Percentiles rank a stretch among this genome's conserved stretches.
phyloP scores from a whole-genome alignment of 1,140 invertebrate species.

The Rhyacophila brunnea region DNA sequence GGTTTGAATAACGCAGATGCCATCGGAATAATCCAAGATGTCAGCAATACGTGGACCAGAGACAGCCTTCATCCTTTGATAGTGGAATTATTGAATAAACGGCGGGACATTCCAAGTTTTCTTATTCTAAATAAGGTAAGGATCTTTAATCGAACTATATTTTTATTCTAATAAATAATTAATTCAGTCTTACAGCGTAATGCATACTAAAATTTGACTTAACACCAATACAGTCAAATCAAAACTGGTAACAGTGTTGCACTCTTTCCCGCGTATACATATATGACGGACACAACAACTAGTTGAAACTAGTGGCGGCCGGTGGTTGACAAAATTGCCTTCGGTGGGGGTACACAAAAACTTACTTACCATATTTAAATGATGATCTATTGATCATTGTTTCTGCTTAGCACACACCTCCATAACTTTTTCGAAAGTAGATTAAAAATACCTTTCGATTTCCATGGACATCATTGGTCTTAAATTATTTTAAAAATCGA shows the following conservation, averaged over 20 bases:
- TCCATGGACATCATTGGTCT: too few species aligned
- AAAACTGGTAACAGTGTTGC: background rate
- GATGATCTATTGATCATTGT: too few species aligned
- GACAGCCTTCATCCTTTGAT: slow-evolving; percentile 68
- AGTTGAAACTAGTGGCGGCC: too few species aligned
- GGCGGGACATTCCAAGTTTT: slow-evolving; percentile 68
- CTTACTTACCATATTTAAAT: too few species aligned
- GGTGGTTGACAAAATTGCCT: too few species aligned
- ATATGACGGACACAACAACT: background rate
- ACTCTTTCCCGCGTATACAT: background rate
- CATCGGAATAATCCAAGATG: slow-evolving; percentile 84
- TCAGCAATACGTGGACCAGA: slow-evolving; percentile 67
- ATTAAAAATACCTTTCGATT: too few species aligned
- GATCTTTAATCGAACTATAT: background rate
- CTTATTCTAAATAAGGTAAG: slow-evolving; percentile 86
- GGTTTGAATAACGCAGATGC: slow-evolving; percentile 75
- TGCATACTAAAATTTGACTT: background rate
- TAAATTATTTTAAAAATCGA: too few species aligned
- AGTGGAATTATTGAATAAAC: slow-evolving; percentile 63
- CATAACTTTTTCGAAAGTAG: too few species aligned
- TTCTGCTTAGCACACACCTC: too few species aligned
- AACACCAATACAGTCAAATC: background rate
- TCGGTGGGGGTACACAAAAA: too few species aligned
- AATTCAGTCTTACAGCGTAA: background rate
- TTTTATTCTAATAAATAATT: background rate